Evolutionary conservation across 2,888 invertebrate species (phyloP).

Genomic region (Papilio gigon): DNA sequence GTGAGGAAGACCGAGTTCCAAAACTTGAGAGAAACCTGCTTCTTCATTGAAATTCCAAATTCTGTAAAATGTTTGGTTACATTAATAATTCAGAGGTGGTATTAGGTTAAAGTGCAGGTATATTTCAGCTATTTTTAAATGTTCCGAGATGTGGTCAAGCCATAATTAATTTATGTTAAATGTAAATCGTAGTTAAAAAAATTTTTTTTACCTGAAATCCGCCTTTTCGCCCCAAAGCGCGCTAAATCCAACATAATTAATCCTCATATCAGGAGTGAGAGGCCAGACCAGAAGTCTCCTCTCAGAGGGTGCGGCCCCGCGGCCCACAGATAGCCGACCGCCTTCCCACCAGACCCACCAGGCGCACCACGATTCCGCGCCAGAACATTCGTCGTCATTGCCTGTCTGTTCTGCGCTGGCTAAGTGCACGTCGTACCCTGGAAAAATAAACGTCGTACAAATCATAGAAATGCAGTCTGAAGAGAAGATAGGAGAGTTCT

Average conservation of each 20-base stretch:
- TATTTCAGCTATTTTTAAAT: too few species aligned
- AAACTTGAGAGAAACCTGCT: conserved; percentile 86
- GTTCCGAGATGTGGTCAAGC: too few species aligned
- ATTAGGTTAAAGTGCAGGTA: too few species aligned
- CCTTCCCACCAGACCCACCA: conserved; percentile 88
- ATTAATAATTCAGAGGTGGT: neutral
- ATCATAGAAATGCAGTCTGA: neutral
- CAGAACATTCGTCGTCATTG: conserved; percentile 77
- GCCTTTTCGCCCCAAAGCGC: conserved; percentile 85
- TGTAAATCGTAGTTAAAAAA: too few species aligned
- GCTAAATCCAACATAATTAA: conserved; percentile 84
- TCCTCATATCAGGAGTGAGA: conserved; percentile 82
- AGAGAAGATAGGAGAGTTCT: too few species aligned
- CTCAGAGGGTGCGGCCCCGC: conserved; percentile 81
- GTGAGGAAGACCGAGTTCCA: conserved; percentile 84
- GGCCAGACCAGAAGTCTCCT: conserved; percentile 83
- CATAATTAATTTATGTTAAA: too few species aligned
- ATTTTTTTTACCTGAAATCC: conserved; percentile 83
- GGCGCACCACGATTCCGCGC: conserved; percentile 80
- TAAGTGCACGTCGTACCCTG: conserved; percentile 85
- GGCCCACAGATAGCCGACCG: conserved; percentile 81
- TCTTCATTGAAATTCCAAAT: conserved; percentile 88
- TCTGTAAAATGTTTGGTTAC: conserved; percentile 59
- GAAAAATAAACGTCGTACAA: conserved; percentile 40
- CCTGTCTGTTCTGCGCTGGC: conserved; percentile 82